phyloP scores from a whole-genome alignment of 2,113 vertebrate species.

The Scolopax mira region DNA sequence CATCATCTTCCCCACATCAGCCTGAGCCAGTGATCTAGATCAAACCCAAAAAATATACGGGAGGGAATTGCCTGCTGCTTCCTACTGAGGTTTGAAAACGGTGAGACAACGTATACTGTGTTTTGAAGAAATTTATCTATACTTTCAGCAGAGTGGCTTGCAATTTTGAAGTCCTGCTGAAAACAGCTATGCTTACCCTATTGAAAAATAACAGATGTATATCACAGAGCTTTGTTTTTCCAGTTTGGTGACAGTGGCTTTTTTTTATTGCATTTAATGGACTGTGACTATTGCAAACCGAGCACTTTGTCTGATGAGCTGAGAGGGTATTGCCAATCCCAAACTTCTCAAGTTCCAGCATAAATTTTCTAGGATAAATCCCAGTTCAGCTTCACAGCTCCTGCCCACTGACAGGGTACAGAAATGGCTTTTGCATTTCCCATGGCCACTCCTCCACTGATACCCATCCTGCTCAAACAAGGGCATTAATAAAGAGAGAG shows the following conservation, averaged over 20 bases:
- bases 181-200: not conserved
- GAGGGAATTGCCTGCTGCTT: not conserved
- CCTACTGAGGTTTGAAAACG: not conserved
- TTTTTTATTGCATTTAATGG: not conserved
- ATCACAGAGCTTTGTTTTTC: not conserved
- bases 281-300: not conserved
- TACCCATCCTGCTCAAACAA: not conserved
- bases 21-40: not conserved
- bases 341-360: not conserved
- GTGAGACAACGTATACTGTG: not conserved
- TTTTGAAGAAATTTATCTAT: not conserved
- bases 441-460: accelerated
- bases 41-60: not conserved
- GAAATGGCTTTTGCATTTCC: not conserved
- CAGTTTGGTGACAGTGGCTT: not conserved
- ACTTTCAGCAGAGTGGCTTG: not conserved
- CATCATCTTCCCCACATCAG: not conserved
- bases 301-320: not conserved
- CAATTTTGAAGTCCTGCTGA: not conserved
- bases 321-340: not conserved
- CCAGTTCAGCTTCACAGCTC: not conserved
- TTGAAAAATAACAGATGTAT: not conserved
- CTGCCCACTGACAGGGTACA: accelerated
- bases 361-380: not conserved
- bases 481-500: not conserved